Conservation (phyloP, 2,113 vertebrate species). For the Noturus placidus region DNA sequence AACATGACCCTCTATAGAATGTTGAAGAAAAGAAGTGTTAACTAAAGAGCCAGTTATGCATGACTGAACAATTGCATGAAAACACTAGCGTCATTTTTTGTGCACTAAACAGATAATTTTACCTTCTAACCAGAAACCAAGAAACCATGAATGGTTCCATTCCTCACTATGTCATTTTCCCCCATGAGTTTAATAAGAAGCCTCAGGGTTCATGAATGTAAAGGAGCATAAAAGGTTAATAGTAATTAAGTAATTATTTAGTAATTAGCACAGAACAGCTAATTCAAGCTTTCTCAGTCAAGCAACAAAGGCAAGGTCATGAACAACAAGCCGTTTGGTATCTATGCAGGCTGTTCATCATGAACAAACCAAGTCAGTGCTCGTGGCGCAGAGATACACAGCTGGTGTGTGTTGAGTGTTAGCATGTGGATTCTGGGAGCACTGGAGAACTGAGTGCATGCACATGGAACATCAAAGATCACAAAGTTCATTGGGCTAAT, state of each 20-base stretch:
- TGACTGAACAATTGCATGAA: not conserved
- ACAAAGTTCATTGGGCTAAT: conserved; percentile 39
- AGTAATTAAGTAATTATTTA: conserved; percentile 4
- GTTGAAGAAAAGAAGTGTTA: conserved; percentile 9
- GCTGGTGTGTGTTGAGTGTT: conserved; percentile 25
- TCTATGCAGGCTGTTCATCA: not conserved
- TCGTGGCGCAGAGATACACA: conserved; percentile 16
- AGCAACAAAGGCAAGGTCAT: conserved; percentile 19
- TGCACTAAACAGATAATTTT: not conserved
- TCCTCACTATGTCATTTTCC: not conserved
- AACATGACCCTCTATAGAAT: conserved; percentile 1
- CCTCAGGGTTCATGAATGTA: conserved; percentile 21
- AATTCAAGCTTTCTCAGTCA: not conserved
- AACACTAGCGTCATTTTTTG: not conserved
- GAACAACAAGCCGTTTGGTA: not conserved
- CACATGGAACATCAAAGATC: conserved; percentile 14
- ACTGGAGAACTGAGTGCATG: conserved; percentile 9
- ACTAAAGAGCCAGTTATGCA: not conserved
- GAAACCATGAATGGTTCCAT: not conserved
- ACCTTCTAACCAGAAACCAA: not conserved
- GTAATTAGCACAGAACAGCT: conserved; percentile 1
- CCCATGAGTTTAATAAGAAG: not conserved
- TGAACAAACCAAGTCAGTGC: not conserved
- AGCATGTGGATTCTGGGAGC: conserved; percentile 22
- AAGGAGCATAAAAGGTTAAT: conserved; percentile 14